A percentile compares a stretch with the other conserved stretches of the same genome.
Evolutionary conservation across 1,140 invertebrate genomes (phyloP).

Genomic region (Doryteuthis pealeii): DNA sequence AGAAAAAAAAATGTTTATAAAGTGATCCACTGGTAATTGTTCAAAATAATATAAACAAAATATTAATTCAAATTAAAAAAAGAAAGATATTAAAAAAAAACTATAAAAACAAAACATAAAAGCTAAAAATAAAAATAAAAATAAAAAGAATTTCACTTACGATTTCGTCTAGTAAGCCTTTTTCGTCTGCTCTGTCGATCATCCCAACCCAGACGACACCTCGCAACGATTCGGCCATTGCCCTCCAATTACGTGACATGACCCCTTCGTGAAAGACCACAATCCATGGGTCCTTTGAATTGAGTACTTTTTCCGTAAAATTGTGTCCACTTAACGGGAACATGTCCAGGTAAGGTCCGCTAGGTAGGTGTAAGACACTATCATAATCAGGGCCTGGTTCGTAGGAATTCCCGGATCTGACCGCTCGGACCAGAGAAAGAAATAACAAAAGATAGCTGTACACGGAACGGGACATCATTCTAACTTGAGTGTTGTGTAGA

Average conservation of each 20-base stretch:
- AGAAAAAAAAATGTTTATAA: too few species aligned
- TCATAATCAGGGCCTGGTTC: not conserved
- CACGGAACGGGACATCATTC: not conserved
- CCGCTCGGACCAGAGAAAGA: not conserved
- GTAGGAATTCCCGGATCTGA: not conserved
- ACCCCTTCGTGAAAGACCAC: slow-evolving; percentile 42
- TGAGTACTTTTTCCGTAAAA: slow-evolving; percentile 39
- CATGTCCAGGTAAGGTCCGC: slow-evolving; percentile 39
- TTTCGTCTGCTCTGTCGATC: slow-evolving; percentile 33
- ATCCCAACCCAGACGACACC: slow-evolving; percentile 44
- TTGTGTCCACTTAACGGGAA: slow-evolving; percentile 39
- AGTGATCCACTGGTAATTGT: too few species aligned
- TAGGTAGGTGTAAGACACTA: not conserved
- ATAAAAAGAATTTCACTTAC: slow-evolving; percentile 23
- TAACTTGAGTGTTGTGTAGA: not conserved
- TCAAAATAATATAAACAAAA: too few species aligned
- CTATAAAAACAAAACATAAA: not conserved
- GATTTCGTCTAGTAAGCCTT: slow-evolving; percentile 32
- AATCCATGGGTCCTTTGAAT: slow-evolving; percentile 43
- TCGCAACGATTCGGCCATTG: slow-evolving; percentile 37
- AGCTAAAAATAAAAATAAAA: not conserved
- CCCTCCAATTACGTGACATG: slow-evolving; percentile 38
- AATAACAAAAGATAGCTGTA: not conserved
- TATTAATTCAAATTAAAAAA: too few species aligned
- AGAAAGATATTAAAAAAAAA: too few species aligned